phyloP scores from a whole-genome alignment of 2,113 vertebrate genomes.

The Nymphicus hollandicus region DNA sequence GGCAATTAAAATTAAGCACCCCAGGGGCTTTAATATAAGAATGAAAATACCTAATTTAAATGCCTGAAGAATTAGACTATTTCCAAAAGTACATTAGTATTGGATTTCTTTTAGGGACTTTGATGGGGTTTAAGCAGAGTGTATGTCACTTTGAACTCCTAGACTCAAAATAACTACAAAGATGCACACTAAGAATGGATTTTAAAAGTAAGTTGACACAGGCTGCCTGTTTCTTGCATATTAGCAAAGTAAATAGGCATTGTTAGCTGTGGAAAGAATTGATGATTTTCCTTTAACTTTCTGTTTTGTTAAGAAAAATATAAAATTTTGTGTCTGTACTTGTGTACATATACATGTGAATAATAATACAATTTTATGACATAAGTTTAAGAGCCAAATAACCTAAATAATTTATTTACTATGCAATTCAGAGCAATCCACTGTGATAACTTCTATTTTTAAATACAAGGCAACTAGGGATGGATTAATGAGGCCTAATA shows the following conservation, averaged over 20 bases:
- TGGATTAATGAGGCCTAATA: slow-evolving; percentile 59
- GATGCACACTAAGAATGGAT: neutral
- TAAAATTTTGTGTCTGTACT: neutral
- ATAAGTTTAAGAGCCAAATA: neutral
- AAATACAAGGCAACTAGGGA: slow-evolving; percentile 50
- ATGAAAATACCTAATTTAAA: slow-evolving; percentile 3
- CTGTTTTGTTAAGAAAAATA: neutral
- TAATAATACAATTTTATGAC: neutral
- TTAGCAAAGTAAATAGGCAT: neutral
- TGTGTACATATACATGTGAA: neutral
- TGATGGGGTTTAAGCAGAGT: neutral
- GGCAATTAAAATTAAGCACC: neutral
- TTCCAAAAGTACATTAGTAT: neutral
- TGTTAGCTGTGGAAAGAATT: neutral
- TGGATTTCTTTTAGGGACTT: neutral
- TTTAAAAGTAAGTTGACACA: neutral
- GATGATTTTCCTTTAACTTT: neutral
- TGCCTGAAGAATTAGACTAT: neutral
- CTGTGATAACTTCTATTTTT: slow-evolving; percentile 42
- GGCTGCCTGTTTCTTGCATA: neutral
- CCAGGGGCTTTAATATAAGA: neutral
- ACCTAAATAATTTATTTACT: slow-evolving; percentile 21
- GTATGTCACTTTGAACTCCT: neutral
- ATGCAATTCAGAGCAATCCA: slow-evolving; percentile 14
- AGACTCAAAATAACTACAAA: neutral